Base-by-base conservation (phyloP, 2,797 vertebrate genomes). In the Centropyge bicolor region DNA sequence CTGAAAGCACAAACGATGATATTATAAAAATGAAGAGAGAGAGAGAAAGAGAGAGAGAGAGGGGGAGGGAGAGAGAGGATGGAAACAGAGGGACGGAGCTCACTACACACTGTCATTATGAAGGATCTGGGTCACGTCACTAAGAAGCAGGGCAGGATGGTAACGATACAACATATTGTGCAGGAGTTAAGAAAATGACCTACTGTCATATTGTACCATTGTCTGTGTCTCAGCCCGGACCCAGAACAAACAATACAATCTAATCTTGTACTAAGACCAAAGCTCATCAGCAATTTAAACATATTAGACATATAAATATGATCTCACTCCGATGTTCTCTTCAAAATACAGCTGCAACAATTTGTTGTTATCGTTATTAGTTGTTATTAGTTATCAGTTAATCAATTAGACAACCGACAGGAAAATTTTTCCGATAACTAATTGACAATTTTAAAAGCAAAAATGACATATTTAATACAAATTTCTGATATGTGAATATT, bases 61-160 rank as follows among this genome's bases (percentile, higher is more conserved):
- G 76, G 48, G 66, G 59, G 40, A n/a, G 54, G 40, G 59, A 41
- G 60, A 52, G 55, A 64, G 19, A 52, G 64, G 64, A 76, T 54
- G 64, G 59, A 80, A 35, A 77, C 17, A 46, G 43, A 83, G 61
- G 24, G 48, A 75, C 45, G 41, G 38, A 74, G 80, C 76, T 51
- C 57, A 78, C 61, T 20, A 31, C 62, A 82, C 64, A 46, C 57
- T 73, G 86, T 82, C 81, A 86, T 84, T 82, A 61, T 67, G 43
- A 83, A 89, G 84, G 86, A 94, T 92, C 86, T 92, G 83, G 93
- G 92, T 89, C 92, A 91, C 2, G 27, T 82, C 82, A 81, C 69
- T 74, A 67, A 89, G 81, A 89, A 81, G 72, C 64, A 54, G 66
- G 64, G 56, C 78, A 85, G 67, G 66, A 83, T 66, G 55, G 19